phyloP scores from a whole-genome alignment of 2,113 vertebrate species.

The Callospermophilus lateralis region DNA sequence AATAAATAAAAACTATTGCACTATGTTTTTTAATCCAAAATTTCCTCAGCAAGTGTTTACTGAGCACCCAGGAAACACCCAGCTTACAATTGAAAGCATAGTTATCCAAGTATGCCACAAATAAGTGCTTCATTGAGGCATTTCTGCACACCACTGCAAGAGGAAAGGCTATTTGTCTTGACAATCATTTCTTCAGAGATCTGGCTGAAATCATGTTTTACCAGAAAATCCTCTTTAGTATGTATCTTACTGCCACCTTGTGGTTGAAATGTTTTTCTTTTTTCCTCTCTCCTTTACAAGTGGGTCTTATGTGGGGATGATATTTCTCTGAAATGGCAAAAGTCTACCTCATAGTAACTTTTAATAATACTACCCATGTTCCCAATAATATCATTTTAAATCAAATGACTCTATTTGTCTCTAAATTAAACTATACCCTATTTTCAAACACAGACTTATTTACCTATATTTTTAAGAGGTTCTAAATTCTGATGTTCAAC shows the following conservation, averaged over 20 bases:
- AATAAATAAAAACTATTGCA: conserved; percentile 41
- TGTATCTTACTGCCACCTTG: conserved; percentile 75
- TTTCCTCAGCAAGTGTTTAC: neutral
- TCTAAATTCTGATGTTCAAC: neutral
- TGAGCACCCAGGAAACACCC: neutral
- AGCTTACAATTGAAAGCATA: neutral
- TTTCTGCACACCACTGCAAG: neutral
- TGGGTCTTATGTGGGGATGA: neutral
- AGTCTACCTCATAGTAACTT: neutral
- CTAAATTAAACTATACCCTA: conserved; percentile 24
- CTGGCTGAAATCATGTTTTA: conserved; percentile 24
- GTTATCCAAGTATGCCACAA: neutral
- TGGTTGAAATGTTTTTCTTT: conserved; percentile 56
- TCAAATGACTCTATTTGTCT: neutral
- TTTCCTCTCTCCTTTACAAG: neutral
- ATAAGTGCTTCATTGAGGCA: neutral
- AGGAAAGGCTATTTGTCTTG: conserved; percentile 50
- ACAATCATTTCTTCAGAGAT: conserved; percentile 56
- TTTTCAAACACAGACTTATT: neutral
- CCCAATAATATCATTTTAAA: conserved; percentile 11
- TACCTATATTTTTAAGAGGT: conserved; percentile 29
- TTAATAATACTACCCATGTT: neutral
- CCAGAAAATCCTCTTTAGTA: neutral
- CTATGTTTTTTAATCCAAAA: neutral
- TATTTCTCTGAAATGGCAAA: conserved; percentile 40